These are phyloP conservation scores for Aleiodes testaceus DNA, from an alignment of 2,888 invertebrate species.

Conservation along the genomic window DNA sequence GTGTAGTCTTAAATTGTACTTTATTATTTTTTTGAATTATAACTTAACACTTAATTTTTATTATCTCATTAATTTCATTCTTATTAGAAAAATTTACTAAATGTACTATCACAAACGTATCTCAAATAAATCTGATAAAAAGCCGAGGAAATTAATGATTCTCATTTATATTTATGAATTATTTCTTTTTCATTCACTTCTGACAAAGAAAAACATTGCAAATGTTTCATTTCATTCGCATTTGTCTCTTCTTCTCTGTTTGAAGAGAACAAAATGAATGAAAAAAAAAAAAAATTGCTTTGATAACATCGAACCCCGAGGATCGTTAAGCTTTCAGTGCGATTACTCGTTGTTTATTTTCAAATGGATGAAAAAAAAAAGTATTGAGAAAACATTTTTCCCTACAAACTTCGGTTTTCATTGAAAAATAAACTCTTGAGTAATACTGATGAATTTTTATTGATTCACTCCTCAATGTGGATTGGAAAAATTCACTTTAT, in stretches of 20 bases:
- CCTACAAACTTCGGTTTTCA: background rate
- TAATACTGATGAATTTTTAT: background rate
- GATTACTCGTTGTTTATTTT: conserved; percentile 15
- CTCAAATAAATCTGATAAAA: conserved; percentile 48
- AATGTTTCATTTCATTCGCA: conserved; percentile 38
- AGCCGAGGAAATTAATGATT: conserved; percentile 11
- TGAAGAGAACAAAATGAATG: background rate
- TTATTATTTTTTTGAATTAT: background rate
- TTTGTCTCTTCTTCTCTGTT: conserved; percentile 11
- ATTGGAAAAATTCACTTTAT: background rate
- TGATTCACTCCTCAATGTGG: too few species aligned
- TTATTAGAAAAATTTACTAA: conserved; percentile 47
- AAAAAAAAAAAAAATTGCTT: conserved; percentile 18
- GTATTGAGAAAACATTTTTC: background rate
- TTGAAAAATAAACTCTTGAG: background rate
- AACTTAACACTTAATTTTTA: conserved; percentile 23
- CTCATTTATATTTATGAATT: background rate
- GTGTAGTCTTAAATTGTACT: background rate
- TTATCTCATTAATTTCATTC: conserved; percentile 34
- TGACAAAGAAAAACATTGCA: background rate
- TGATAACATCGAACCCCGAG: conserved; percentile 1
- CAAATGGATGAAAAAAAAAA: conserved; percentile 1
- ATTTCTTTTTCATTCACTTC: conserved; percentile 1
- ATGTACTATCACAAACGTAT: conserved; percentile 58
- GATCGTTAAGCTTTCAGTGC: conserved; percentile 7